These are phyloP conservation scores for Trissolcus japonicus DNA, from an alignment of 2,888 invertebrate genomes.

Conservation along the genomic window DNA sequence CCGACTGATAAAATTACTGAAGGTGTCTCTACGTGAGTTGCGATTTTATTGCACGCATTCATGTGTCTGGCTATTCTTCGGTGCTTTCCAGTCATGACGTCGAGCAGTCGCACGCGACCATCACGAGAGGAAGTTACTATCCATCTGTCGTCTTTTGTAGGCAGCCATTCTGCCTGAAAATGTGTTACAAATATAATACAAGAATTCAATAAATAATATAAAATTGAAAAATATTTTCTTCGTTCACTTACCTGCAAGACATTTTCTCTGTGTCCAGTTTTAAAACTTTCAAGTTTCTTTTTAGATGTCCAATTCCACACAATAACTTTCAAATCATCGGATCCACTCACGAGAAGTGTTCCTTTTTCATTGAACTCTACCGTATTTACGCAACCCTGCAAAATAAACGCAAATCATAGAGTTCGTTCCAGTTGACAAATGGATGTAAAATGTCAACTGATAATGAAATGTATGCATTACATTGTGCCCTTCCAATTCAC, in stretches of 20 bases:
- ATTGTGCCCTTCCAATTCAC: conserved; percentile 85
- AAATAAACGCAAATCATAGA: conserved; percentile 13
- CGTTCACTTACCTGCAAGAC: conserved; percentile 85
- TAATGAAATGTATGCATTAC: conserved; percentile 50
- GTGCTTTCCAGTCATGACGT: conserved; percentile 77
- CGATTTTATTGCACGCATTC: conserved; percentile 90
- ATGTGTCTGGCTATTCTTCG: conserved; percentile 82
- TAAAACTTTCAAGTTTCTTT: conserved; percentile 81
- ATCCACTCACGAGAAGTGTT: conserved; percentile 88
- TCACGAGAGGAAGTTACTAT: conserved; percentile 93
- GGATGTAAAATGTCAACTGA: not conserved
- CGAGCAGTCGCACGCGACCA: conserved; percentile 85
- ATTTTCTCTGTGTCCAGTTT: conserved; percentile 90
- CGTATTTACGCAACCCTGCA: conserved; percentile 91
- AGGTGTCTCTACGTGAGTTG: conserved; percentile 85
- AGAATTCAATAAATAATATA: conserved; percentile 16
- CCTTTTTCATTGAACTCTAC: conserved; percentile 91
- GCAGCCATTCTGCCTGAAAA: conserved; percentile 87
- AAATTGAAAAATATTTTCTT: not conserved
- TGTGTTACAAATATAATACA: conserved; percentile 17
- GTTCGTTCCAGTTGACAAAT: too few species aligned
- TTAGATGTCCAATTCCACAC: conserved; percentile 94
- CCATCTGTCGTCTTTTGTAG: conserved; percentile 86
- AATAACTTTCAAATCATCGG: conserved; percentile 91
- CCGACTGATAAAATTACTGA: conserved; percentile 90